phyloP scores from a whole-genome alignment of 2,888 invertebrate species.

The Agrochola lota region DNA sequence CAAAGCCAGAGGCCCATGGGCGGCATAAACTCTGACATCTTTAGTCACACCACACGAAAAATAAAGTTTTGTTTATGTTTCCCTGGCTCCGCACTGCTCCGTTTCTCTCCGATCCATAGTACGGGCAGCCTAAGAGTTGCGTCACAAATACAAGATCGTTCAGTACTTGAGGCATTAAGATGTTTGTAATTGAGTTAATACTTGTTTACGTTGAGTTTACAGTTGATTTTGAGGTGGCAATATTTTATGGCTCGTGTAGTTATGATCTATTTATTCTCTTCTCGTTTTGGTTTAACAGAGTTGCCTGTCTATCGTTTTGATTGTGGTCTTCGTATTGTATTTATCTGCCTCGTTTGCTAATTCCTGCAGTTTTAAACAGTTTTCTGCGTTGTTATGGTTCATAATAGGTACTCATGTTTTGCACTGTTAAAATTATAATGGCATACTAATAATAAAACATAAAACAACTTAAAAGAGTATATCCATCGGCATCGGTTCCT shows the following conservation, averaged over 20 bases:
- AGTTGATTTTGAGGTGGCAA: constrained; percentile 2
- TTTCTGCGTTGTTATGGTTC: not conserved
- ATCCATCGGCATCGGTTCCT: not conserved
- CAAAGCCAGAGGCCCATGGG: too few species aligned
- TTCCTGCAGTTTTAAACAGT: too few species aligned
- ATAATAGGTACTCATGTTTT: not conserved
- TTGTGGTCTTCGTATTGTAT: not conserved
- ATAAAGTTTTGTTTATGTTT: too few species aligned
- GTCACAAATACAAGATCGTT: constrained; percentile 22
- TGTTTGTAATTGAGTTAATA: constrained; percentile 47
- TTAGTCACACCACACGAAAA: too few species aligned
- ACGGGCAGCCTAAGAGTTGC: not conserved
- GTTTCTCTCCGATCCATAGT: too few species aligned
- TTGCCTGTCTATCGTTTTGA: not conserved
- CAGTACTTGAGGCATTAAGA: constrained; percentile 22
- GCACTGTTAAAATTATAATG: not conserved
- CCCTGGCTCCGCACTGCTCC: not conserved
- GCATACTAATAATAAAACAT: too few species aligned
- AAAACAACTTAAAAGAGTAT: not conserved
- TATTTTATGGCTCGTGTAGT: not conserved
- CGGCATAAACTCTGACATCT: too few species aligned
- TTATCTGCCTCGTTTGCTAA: too few species aligned
- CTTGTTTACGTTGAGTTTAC: constrained; percentile 27
- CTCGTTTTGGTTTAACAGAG: not conserved
- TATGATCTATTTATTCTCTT: not conserved